Evolutionary conservation across 2,113 vertebrate species (phyloP), one percentile per base, ranked within the genome.

Genomic region (Equus przewalskii): DNA sequence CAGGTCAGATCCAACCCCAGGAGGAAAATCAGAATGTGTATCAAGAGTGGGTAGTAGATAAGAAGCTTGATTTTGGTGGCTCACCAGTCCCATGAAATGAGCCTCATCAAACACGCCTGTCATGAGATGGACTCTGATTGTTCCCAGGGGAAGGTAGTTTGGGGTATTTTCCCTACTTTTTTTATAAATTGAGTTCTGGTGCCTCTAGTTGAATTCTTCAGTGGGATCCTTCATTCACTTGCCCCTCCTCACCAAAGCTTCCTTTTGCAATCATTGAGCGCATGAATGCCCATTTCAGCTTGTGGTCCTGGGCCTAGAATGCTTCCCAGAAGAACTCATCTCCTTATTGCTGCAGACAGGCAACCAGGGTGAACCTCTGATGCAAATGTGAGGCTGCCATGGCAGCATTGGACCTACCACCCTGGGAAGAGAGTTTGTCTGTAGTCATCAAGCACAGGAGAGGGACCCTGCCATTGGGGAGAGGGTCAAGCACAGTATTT

Each of bases 401-500:
- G 91, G 46, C 30, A 67, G 70, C 1, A 0, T 19, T 64, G 33
- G 51, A 64, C 21, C 46, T 33, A 13, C 22, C 30, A 6, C 21
- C 14, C 18, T 15, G 41, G 30, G 73, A 91, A 22, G 44, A 91
- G 46, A 58, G 21, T 70, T 80, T 78, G 33, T 75, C 81, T 92
- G 3, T 87, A 87, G 79, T 91, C 62, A 70, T 51, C 41, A 51
- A 33, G 69, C 75, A 72, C 28, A 54, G 79, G 67, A 89, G 44
- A 86, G 91, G 54, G 65, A 70, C 65, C 80, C 58, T 84, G 91
- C 60, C 69, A 21, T 7, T 75, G 19, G 33, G 41, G 83, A 98
- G 89, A 67, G 81, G 92, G 95, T 97, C 95, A 96, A 87, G 64
- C 67, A 80, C 16, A 51, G 58, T 96, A 92, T 98, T 98, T 98